Percentiles rank a stretch among this genome's conserved stretches.
Evolutionary conservation across 2,888 invertebrate genomes (phyloP).

Genomic region (Galerucella nymphaeae): DNA sequence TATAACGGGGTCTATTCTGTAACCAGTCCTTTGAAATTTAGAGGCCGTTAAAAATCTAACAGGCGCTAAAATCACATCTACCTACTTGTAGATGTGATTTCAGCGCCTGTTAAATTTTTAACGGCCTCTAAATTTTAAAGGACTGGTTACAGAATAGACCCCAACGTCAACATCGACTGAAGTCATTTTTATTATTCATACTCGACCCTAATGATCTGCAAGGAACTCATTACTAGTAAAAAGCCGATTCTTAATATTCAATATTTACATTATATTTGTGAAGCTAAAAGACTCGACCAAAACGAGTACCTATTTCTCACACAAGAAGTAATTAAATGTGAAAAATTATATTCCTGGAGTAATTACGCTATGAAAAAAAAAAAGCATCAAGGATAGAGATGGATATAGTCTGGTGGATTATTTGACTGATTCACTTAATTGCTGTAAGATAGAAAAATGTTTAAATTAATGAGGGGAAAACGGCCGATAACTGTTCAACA

Average conservation of each 20-base stretch:
- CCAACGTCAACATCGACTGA: no score
- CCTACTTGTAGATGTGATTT: no score
- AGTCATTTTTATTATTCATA: background rate
- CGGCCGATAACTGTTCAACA: no score
- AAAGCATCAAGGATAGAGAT: background rate
- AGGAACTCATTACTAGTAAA: conserved; percentile 14
- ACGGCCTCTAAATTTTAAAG: no score
- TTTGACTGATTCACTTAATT: background rate
- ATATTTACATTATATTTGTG: conserved; percentile 18
- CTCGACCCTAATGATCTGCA: background rate
- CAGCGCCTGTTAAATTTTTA: no score
- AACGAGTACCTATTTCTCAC: background rate
- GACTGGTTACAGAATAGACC: no score
- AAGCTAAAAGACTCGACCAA: conserved; percentile 13
- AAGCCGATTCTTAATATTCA: background rate
- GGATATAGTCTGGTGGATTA: background rate
- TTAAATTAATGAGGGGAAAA: no score
- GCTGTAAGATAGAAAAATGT: no score
- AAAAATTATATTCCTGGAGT: conserved; percentile 9
- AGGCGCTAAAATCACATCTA: no score
- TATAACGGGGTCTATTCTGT: no score
- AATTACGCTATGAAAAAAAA: conserved; percentile 1
- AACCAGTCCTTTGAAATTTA: no score
- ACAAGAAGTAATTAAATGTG: conserved; percentile 16
- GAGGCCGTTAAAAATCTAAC: no score